Base-by-base conservation (phyloP, 2,113 vertebrate species). In the Manacus vitellinus region DNA sequence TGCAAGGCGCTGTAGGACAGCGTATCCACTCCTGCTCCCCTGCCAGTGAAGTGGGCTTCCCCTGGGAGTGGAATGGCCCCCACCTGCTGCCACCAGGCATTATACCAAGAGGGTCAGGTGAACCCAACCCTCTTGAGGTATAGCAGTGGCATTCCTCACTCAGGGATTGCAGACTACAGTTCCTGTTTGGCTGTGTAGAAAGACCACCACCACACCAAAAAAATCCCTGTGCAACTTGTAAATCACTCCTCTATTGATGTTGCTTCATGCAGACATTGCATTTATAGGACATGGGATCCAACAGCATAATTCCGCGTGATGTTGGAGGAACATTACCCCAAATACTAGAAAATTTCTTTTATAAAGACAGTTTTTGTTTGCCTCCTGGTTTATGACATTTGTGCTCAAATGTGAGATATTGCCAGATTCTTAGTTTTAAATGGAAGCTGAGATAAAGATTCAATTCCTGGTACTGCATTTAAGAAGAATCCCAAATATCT, bases 1-100 rank as follows among this genome's bases (percentile, higher is more conserved):
- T 2, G 1, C 37, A 27, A 37, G n/a, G 28, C 1, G 0, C 41
- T 65, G 28, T 3, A 2, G 22, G 46, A 63, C 24, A 62, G 41
- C 46, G 77, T 65, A 46, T 51, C 35, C 0, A 2, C 31, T 68
- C 35, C 70, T 2, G 1, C 37, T 62, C 28, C 21, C 23, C 55
- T 75, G n/a, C n/a, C 14, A 85, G 25, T 20, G 39, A 43, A 63
- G 14, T 35, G 9, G 43, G 37, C 17, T 76, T 52, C 47, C 47
- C 25, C 20, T 81, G 39, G 71, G 41, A 51, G 8, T 14, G 51
- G 55, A 70, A 37, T 47, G 20, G 56, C 5, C 88, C 23, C 44
- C 14, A 62, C 37, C n/a, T 79, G 56, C 47, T 37, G 43, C 49
- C 4, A 4, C 7, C 1, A 2, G 17, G 11, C n/a, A 44, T 67